phyloP scores from a whole-genome alignment of 2,888 invertebrate genomes.

The Melinaea marsaeus region DNA sequence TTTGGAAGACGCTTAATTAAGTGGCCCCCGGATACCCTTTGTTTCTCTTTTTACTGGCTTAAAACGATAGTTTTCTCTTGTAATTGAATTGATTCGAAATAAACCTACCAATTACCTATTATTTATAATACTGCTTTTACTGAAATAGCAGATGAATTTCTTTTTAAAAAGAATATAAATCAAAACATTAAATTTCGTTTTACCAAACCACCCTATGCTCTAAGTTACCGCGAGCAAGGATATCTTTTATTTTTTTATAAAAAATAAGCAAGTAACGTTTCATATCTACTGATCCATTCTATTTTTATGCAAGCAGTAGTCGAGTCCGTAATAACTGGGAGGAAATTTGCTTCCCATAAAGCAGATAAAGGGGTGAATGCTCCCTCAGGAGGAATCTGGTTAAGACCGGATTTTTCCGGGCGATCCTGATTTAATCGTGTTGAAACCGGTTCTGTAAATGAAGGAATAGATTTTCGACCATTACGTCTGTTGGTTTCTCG shows the following conservation, averaged over 20 bases:
- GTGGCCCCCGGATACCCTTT: slow-evolving; percentile 28
- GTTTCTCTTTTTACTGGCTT: slow-evolving; percentile 18
- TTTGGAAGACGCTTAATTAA: slow-evolving; percentile 38
- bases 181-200: background rate
- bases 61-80: slow-evolving; percentile 14
- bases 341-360: slow-evolving; percentile 36
- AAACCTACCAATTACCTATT: background rate
- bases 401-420: slow-evolving; percentile 33
- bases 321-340: slow-evolving; percentile 28
- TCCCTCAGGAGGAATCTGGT: slow-evolving; percentile 31
- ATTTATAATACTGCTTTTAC: background rate
- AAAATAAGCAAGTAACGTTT: slow-evolving; percentile 6
- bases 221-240: background rate
- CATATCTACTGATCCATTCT: slow-evolving; percentile 6
- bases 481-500: slow-evolving; percentile 1
- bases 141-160: too few relatives aligned
- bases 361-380: slow-evolving; percentile 32
- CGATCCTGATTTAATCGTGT: slow-evolving; percentile 28
- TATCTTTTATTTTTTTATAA: background rate
- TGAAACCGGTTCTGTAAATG: slow-evolving; percentile 7
- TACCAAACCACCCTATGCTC: background rate
- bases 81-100: background rate
- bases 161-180: background rate
- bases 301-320: slow-evolving; percentile 6
- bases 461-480: slow-evolving; percentile 4